Base-by-base conservation (phyloP, 1,140 invertebrate species). In the Zaprionus davidi region DNA sequence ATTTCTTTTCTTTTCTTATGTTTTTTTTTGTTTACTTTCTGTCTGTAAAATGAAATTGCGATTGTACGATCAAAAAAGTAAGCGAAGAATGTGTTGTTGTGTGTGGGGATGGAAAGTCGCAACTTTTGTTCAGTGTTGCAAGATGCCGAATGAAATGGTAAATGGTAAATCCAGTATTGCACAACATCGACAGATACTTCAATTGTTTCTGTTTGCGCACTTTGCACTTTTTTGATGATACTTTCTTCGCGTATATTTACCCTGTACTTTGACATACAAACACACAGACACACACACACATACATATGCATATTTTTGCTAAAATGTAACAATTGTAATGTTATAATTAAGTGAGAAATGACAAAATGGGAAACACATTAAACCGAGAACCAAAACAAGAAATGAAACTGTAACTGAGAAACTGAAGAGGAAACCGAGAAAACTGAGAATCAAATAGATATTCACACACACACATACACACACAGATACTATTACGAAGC, bases 331-430 rank as follows among this genome's bases (percentile, higher is more conserved):
- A 55, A 53, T 31, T 66, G 51, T 66, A 66, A 65, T 70, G 67
- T 53, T 53, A 65, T 65, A 66, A 70, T 57, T 74, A 69, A 62
- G 58, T 62, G 49, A 55, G 36, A 57, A 38, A 69, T n/a, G 38
- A 63, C n/a, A 70, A 60, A 36, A 56, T 53, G 41, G 41, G 49
- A 59, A 67, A 46, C 46, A 53, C n/a, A 69, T 26, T 41, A 53
- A 46, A 58, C 34, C 44, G n/a, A 63, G 66, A 70, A 74, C 53
- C 67, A 75, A 53, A 53, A 67, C 24, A 57, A 67, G 38, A 57
- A 57, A 41, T 59, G 24, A 49, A 75, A 70, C 67, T 75, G 67
- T 75, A 64, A 71, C 59, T 67, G 53, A 65, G 60, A 64, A 64
- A 64, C 60, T 65, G 63, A 66, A 66, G 53, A 38, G 26, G 71